These are phyloP conservation scores for Tortricodes alternella DNA, from an alignment of 2,888 invertebrate species.

Conservation along the genomic window DNA sequence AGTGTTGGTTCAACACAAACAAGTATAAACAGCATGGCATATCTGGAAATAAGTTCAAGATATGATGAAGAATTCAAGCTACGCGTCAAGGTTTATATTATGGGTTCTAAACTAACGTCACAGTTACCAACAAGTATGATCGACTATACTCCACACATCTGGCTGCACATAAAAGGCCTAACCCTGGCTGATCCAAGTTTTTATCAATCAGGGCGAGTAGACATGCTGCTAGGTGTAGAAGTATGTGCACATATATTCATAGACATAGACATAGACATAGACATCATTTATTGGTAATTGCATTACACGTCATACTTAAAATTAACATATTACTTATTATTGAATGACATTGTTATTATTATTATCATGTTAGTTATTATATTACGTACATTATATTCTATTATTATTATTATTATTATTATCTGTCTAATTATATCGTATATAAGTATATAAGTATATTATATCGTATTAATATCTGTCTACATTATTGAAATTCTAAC, in stretches of 20 bases:
- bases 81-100: conserved; percentile 33
- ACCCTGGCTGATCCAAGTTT: not conserved
- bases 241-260: conserved; percentile 34
- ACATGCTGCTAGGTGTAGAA: conserved; percentile 34
- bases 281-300: too few species aligned
- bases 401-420: too few species aligned
- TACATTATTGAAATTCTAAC: too few species aligned
- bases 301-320: too few species aligned
- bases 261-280: too few species aligned
- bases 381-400: too few species aligned
- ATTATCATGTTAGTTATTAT: too few species aligned
- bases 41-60: conserved; percentile 32
- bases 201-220: conserved; percentile 31
- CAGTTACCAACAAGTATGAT: conserved; percentile 9
- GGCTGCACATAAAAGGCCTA: conserved; percentile 32
- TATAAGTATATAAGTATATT: too few species aligned
- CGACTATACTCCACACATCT: not conserved
- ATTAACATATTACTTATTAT: too few species aligned
- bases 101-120: conserved; percentile 23
- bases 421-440: too few species aligned
- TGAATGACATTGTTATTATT: too few species aligned
- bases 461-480: too few species aligned
- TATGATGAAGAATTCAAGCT: conserved; percentile 3
- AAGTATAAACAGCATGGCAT: conserved; percentile 31
- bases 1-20: conserved; percentile 35